phyloP scores from a whole-genome alignment of 1,140 invertebrate species.

The Pseudomyrmex flavicornis region DNA sequence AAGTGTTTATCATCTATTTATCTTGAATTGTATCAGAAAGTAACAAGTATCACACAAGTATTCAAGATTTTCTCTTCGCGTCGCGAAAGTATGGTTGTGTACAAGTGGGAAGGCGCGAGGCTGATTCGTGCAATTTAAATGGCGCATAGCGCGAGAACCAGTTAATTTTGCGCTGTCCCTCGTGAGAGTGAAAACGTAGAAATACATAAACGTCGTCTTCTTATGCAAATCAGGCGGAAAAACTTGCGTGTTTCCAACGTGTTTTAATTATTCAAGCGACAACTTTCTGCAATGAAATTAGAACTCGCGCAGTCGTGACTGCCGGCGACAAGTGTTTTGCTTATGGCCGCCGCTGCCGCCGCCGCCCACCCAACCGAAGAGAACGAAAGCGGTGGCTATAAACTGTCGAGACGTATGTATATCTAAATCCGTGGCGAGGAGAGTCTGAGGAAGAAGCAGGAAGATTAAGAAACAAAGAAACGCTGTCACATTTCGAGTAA shows the following conservation, averaged over 20 bases:
- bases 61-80: slow-evolving; percentile 13
- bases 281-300: slow-evolving; percentile 85
- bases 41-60: not conserved
- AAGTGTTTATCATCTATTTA: not conserved
- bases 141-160: slow-evolving; percentile 64
- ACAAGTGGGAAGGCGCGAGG: slow-evolving; percentile 64
- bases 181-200: slow-evolving; percentile 33
- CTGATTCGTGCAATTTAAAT: slow-evolving; percentile 65
- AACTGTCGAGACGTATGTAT: slow-evolving; percentile 53
- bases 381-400: slow-evolving; percentile 38
- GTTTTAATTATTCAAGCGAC: slow-evolving; percentile 84
- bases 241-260: slow-evolving; percentile 81
- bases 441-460: slow-evolving; percentile 36
- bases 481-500: slow-evolving; percentile 3
- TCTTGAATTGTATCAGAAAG: slow-evolving; percentile 28
- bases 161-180: slow-evolving; percentile 70
- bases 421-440: slow-evolving; percentile 67
- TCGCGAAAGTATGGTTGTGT: slow-evolving; percentile 30
- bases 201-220: slow-evolving; percentile 59
- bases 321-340: slow-evolving; percentile 81
- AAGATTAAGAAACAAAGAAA: slow-evolving; percentile 74
- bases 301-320: slow-evolving; percentile 80
- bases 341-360: slow-evolving; percentile 75
- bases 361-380: slow-evolving; percentile 65
- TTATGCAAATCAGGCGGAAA: slow-evolving; percentile 79